Evolutionary conservation across 2,113 vertebrate genomes (phyloP).

Genomic region (Rhynchomys soricoides): DNA sequence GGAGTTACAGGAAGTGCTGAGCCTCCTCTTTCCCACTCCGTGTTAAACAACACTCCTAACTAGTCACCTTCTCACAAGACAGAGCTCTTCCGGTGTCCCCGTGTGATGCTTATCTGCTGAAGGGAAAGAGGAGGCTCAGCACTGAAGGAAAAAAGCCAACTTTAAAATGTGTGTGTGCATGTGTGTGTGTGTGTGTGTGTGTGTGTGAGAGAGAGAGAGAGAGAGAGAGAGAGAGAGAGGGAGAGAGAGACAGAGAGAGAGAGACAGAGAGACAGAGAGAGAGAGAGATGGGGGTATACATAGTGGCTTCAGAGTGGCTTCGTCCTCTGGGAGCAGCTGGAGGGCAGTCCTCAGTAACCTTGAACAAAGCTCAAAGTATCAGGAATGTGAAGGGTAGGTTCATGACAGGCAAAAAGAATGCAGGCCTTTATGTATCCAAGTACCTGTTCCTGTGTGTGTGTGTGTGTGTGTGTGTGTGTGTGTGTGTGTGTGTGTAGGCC

Average conservation of each 20-base stretch:
- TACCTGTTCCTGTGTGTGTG: neutral
- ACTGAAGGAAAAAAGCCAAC: neutral
- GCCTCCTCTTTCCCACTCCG: neutral
- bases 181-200: no score
- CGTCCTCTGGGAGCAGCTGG: neutral
- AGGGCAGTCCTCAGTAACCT: neutral
- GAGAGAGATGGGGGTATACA: no score
- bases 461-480: neutral
- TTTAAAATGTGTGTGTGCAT: neutral
- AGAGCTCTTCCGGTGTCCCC: neutral
- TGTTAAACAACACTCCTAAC: neutral
- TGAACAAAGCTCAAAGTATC: neutral
- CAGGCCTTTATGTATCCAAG: no score
- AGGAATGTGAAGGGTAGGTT: neutral
- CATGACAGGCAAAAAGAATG: neutral
- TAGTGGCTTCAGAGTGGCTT: neutral
- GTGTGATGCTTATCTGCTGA: neutral
- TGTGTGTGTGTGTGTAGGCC: neutral
- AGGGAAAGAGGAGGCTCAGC: no score
- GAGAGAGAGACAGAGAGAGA: no score
- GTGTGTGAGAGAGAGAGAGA: no score
- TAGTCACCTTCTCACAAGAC: neutral
- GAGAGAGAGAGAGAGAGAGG: no score
- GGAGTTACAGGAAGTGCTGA: neutral
- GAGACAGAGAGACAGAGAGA: no score